Conservation (phyloP, 2,113 vertebrate genomes). For the Malurus cyaneus region DNA sequence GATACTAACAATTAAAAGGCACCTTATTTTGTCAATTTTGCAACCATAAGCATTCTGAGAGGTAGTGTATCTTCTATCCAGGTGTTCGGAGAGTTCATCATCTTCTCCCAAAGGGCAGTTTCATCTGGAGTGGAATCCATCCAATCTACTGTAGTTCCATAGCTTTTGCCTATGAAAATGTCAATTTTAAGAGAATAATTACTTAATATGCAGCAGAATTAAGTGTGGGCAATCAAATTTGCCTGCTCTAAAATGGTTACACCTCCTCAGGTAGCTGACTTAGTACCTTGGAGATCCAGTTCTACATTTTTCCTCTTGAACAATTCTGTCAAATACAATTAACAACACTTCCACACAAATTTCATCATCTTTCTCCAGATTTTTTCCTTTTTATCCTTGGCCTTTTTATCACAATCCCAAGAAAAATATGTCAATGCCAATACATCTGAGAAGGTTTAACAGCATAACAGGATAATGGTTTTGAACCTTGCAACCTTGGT, state of each 20-base stretch:
- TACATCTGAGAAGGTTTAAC: neutral
- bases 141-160: slow-evolving; percentile 86
- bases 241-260: neutral
- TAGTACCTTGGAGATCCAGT: neutral
- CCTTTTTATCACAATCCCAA: neutral
- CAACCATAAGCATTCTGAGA: slow-evolving; percentile 86
- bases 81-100: slow-evolving; percentile 82
- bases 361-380: neutral
- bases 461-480: neutral
- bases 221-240: neutral
- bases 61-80: slow-evolving; percentile 90
- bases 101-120: slow-evolving; percentile 85
- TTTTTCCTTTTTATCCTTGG: neutral
- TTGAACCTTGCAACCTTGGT: neutral
- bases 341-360: neutral
- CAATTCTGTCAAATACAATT: neutral
- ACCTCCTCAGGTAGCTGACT: neutral
- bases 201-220: neutral
- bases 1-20: neutral
- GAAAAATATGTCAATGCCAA: neutral
- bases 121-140: slow-evolving; percentile 91
- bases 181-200: neutral
- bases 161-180: slow-evolving; percentile 83
- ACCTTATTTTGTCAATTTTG: slow-evolving; percentile 80
- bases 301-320: neutral